Evolutionary conservation across 2,113 vertebrate genomes (phyloP).

Genomic region (Thomomys bottae): DNA sequence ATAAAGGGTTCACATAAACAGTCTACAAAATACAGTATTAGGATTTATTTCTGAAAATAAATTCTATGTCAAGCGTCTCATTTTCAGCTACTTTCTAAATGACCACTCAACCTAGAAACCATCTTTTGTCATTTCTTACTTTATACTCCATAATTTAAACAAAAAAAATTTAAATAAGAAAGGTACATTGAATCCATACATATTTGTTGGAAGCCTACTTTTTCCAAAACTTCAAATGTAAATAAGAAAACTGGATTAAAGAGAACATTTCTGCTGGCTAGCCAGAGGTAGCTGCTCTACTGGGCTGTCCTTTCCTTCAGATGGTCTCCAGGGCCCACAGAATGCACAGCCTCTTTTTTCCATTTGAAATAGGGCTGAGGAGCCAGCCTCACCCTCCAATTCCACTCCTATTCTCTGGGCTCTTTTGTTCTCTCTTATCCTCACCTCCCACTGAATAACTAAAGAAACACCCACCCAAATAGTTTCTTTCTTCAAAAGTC

Average conservation of each 20-base stretch:
- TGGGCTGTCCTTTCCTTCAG: background rate
- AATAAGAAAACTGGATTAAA: constrained; percentile 35
- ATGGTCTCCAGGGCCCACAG: background rate
- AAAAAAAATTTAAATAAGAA: constrained; percentile 1
- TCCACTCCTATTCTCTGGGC: background rate
- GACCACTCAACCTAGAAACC: background rate
- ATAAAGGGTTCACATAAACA: constrained; percentile 7
- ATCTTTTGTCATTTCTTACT: background rate
- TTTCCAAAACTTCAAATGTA: constrained; percentile 19
- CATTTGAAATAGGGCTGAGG: constrained; percentile 31
- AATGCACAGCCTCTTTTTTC: background rate
- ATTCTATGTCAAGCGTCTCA: constrained; percentile 1
- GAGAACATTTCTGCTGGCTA: constrained; percentile 31
- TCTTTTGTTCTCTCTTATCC: background rate
- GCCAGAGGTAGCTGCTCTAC: background rate
- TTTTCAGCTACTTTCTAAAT: constrained; percentile 36
- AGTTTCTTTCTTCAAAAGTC: constrained; percentile 17
- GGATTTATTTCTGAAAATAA: constrained; percentile 17
- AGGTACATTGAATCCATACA: background rate
- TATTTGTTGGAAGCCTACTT: background rate
- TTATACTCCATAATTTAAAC: background rate
- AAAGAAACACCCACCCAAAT: background rate
- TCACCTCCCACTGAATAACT: background rate
- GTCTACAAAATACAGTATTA: constrained; percentile 37
- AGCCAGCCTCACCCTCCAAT: constrained; percentile 61